Evolutionary conservation across 2,797 vertebrate genomes (phyloP).

Genomic region (Mus minutoides): DNA sequence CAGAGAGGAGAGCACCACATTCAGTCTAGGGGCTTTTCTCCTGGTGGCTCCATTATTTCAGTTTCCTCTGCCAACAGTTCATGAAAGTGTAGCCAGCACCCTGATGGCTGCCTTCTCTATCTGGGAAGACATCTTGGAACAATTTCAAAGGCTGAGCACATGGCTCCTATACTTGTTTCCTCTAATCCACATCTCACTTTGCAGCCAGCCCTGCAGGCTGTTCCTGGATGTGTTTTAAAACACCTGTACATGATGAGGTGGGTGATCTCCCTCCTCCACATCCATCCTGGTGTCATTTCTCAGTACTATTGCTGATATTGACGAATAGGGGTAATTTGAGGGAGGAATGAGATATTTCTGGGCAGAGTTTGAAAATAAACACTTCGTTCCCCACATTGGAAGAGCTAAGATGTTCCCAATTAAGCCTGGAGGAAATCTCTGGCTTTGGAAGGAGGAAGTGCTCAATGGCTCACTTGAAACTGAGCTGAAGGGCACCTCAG

Average conservation of each 20-base stretch:
- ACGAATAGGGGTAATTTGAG: background rate
- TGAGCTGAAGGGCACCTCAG: background rate
- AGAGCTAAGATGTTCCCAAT: no score
- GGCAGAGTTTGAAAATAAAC: background rate
- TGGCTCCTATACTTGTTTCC: background rate
- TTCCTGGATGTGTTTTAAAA: background rate
- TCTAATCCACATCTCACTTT: no score
- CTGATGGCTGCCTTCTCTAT: background rate
- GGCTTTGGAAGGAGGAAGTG: background rate
- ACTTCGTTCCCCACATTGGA: background rate
- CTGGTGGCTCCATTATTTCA: background rate
- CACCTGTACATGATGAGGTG: background rate
- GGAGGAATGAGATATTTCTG: background rate
- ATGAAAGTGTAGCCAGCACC: background rate
- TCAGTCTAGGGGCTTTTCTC: background rate
- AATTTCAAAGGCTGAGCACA: background rate
- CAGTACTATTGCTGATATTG: background rate
- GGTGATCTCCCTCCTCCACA: background rate
- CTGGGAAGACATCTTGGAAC: background rate
- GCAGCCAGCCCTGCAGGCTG: no score
- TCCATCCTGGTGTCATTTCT: no score
- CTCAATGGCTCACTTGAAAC: background rate
- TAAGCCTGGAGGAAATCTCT: no score
- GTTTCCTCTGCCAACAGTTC: background rate
- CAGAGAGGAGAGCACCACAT: background rate